phyloP scores from a whole-genome alignment of 92 coral and sea anemone species.

The Pocillopora grandis region DNA sequence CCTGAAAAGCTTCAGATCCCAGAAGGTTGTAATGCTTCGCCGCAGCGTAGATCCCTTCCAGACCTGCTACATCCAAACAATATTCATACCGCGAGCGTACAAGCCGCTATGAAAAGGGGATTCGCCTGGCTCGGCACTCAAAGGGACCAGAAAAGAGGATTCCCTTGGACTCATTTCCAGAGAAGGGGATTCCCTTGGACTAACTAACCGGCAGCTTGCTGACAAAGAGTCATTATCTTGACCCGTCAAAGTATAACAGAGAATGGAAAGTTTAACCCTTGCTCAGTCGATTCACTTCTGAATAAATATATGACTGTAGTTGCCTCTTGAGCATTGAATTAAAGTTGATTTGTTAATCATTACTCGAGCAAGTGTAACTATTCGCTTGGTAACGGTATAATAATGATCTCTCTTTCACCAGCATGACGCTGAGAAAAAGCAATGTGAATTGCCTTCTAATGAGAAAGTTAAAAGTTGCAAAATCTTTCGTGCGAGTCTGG shows the following conservation, averaged over 20 bases:
- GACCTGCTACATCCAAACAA: neutral
- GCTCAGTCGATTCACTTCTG: neutral
- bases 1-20: conserved; percentile 19
- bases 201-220: neutral
- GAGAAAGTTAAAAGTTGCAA: too few relatives aligned
- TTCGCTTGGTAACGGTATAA: neutral
- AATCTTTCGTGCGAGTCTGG: too few relatives aligned
- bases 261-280: neutral
- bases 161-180: neutral
- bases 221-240: neutral
- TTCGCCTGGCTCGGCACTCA: neutral
- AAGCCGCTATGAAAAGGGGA: conserved; percentile 5
- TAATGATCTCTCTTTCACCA: neutral
- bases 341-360: neutral
- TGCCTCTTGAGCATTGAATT: neutral
- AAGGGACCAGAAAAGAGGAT: neutral
- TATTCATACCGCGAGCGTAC: neutral
- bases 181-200: conserved; percentile 26
- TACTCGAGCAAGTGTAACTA: neutral
- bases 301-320: neutral
- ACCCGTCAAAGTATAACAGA: neutral
- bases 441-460: too few relatives aligned
- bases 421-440: too few relatives aligned
- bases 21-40: neutral
- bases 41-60: neutral